Evolutionary conservation across 1,140 invertebrate species (phyloP).

Genomic region (Vanessa atalanta): DNA sequence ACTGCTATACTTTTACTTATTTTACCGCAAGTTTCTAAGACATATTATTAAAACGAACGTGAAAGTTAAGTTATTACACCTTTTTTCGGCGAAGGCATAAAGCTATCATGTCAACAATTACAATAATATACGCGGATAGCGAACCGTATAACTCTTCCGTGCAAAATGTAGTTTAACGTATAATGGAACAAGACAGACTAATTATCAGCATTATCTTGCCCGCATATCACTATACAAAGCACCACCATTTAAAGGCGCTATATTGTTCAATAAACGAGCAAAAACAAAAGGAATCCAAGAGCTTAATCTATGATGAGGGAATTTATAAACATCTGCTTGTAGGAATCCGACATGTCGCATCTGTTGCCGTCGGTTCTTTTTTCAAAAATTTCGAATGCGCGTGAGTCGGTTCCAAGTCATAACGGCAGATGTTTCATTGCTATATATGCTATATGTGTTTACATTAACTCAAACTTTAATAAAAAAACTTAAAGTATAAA

Average conservation of each 20-base stretch:
- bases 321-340: conserved; percentile 76
- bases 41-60: not conserved
- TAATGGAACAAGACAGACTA: conserved; percentile 38
- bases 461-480: conserved; percentile 19
- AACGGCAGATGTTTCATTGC: conserved; percentile 70
- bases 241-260: conserved; percentile 59
- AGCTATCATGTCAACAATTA: conserved; percentile 34
- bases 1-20: too few relatives aligned
- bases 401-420: conserved; percentile 59
- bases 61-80: conserved; percentile 6
- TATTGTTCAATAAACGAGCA: conserved; percentile 61
- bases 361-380: conserved; percentile 73
- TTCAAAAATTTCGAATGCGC: conserved; percentile 74
- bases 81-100: conserved; percentile 10
- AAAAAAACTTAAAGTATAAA: conserved; percentile 16
- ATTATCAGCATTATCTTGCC: conserved; percentile 62
- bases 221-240: conserved; percentile 61
- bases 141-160: conserved; percentile 14
- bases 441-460: conserved; percentile 23
- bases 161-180: conserved; percentile 17
- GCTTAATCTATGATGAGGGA: conserved; percentile 76
- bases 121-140: conserved; percentile 26
- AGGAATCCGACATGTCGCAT: conserved; percentile 77
- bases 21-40: too few relatives aligned
- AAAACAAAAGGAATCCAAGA: conserved; percentile 69